Percentiles rank a stretch among this genome's conserved stretches.
Conservation (phyloP, 2,797 vertebrate species). For the Poeciliopsis infans region DNA sequence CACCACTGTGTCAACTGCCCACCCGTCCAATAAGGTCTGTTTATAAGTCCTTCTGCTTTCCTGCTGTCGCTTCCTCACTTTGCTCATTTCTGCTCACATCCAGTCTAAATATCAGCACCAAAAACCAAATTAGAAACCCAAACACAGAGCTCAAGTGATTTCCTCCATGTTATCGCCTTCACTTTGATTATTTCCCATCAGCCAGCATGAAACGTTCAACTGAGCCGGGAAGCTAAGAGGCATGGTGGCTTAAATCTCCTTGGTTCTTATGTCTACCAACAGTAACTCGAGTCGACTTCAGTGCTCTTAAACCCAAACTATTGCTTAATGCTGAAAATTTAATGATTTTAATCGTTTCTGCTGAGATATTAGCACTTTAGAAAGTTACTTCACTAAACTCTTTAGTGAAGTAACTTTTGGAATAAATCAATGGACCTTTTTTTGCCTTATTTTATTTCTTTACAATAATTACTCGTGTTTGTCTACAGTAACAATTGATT, state of each 20-base stretch:
- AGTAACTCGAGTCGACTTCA: slow-evolving; percentile 47
- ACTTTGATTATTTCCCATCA: slow-evolving; percentile 72
- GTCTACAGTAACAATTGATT: background rate
- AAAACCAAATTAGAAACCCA: slow-evolving; percentile 31
- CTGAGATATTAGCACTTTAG: background rate
- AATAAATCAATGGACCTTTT: background rate
- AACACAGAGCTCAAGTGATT: slow-evolving; percentile 40
- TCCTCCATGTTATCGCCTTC: slow-evolving; percentile 55
- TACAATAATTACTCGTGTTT: background rate
- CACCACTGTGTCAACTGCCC: slow-evolving; percentile 45
- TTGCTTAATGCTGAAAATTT: slow-evolving; percentile 16
- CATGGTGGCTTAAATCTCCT: slow-evolving; percentile 62
- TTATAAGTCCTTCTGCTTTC: slow-evolving; percentile 44
- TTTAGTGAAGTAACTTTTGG: background rate
- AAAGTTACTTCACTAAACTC: background rate
- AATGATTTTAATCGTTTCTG: background rate
- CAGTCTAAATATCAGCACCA: slow-evolving; percentile 43
- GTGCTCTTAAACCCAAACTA: slow-evolving; percentile 43
- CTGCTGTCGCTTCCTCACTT: slow-evolving; percentile 30
- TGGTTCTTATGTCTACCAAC: slow-evolving; percentile 54
- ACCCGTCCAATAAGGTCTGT: slow-evolving; percentile 33
- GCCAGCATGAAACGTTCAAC: slow-evolving; percentile 73
- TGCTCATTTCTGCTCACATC: slow-evolving; percentile 50
- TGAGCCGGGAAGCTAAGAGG: slow-evolving; percentile 75
- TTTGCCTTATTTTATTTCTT: background rate